These are phyloP conservation scores for Geophilus truncorum DNA, from an alignment of 2,888 invertebrate species.

Conservation along the genomic window DNA sequence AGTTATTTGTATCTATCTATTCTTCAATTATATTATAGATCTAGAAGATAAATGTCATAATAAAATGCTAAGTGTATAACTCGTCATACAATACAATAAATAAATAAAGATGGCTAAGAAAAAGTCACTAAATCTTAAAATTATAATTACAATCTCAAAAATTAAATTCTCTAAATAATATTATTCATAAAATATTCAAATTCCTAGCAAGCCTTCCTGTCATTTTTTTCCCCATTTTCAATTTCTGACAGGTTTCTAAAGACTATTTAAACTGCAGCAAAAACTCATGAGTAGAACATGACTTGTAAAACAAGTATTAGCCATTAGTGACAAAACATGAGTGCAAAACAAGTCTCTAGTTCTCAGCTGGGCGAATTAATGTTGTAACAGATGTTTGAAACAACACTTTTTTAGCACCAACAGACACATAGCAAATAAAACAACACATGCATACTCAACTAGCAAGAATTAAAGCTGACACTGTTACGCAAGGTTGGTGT, in stretches of 20 bases:
- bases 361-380: background rate
- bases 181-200: too few relatives aligned
- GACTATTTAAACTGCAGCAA: background rate
- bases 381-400: background rate
- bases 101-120: too few relatives aligned
- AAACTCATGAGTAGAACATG: background rate
- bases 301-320: background rate
- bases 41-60: too few relatives aligned
- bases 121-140: too few relatives aligned
- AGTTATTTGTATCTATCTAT: too few relatives aligned
- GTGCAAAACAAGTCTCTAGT: background rate
- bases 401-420: background rate
- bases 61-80: too few relatives aligned
- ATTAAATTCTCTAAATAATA: too few relatives aligned
- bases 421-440: conserved; percentile 1
- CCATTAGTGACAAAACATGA: conserved; percentile 2
- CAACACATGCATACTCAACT: background rate
- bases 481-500: too few relatives aligned
- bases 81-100: too few relatives aligned
- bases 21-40: too few relatives aligned
- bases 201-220: too few relatives aligned
- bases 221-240: background rate
- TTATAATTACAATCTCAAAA: too few relatives aligned
- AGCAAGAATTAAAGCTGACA: background rate
- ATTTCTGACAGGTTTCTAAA: background rate